Base-by-base conservation (phyloP, 1,140 invertebrate species). In the Hesperophylax magnus region DNA sequence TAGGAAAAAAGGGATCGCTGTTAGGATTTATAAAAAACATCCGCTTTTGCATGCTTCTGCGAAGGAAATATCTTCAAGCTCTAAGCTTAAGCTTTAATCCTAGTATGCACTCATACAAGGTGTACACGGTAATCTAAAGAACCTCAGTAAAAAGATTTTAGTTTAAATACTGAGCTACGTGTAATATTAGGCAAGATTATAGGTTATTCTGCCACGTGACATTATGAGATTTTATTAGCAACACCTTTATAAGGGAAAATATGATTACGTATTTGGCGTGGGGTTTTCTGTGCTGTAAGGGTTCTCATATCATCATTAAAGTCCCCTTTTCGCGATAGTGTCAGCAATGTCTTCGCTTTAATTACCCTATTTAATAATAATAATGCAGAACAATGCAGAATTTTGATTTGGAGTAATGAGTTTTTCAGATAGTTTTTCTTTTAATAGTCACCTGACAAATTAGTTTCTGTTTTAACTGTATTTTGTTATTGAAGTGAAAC, bases 251-350 rank as follows among this genome's bases (percentile, higher is more conserved):
- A 31, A 67, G 17, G 63, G 24, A 15, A 17, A 67, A 67, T 61
- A 24, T 61, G 15, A 27, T 67, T 34, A 31, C 14, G 11, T 47
- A 14, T 9, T 14, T 9, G 9, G 39, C 39, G 11, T 47, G 39
- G 39, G 39, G 39, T 39, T 47, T 47, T 47, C 39, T 34, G 6
- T 31, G 63, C 17, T 34, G 63, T 17, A 67, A 34, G 63, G 9
- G 63, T 67, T 27, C 34, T 67, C 63, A 31, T 27, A 67, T 67
- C 63, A 31, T 17, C 11, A 67, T 67, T 67, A 67, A 67, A 34
- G 17, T 67, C 17, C 24, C 31, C 63, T 27, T n/a, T 17, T 47
- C 39, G 11, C 39, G 39, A 47, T 14, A 11, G 39, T 47, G 39
- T 47, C 39, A 11, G 39, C 39, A 1, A 47, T 47, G 11, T 47